These are phyloP conservation scores for Diplodus puntazzo DNA, from an alignment of 2,797 vertebrate genomes.

Conservation along the genomic window DNA sequence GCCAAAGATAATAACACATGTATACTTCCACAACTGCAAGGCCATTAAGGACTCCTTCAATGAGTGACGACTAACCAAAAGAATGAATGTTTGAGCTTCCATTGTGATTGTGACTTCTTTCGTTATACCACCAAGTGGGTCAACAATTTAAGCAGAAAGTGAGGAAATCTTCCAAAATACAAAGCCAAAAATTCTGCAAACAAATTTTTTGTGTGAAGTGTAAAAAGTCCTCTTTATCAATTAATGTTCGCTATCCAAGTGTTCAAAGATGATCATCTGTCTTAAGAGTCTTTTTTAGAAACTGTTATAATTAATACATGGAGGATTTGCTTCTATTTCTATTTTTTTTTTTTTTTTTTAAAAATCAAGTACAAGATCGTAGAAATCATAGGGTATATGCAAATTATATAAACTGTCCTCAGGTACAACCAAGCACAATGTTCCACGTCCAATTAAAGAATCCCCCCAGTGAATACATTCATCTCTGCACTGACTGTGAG, in stretches of 20 bases:
- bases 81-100: not conserved
- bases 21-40: not conserved
- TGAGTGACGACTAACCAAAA: not conserved
- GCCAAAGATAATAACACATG: not conserved
- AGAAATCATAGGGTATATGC: slow-evolving; percentile 29
- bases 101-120: not conserved
- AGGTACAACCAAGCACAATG: slow-evolving; percentile 60
- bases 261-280: not conserved
- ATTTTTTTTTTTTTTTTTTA: not conserved
- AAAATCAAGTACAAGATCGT: not conserved
- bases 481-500: slow-evolving; percentile 67
- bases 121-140: not conserved
- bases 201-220: not conserved
- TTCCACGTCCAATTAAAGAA: slow-evolving; percentile 64
- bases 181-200: not conserved
- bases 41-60: not conserved
- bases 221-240: not conserved
- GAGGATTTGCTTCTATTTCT: not conserved
- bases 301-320: not conserved
- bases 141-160: not conserved
- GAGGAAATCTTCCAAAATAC: not conserved
- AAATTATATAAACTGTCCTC: slow-evolving; percentile 50
- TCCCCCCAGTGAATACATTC: slow-evolving; percentile 77
- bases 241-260: not conserved
- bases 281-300: not conserved